Percentiles rank a stretch among this genome's conserved stretches.
These are phyloP conservation scores for Neodiprion pinetum DNA, from an alignment of 1,140 invertebrate species.

Conservation along the genomic window DNA sequence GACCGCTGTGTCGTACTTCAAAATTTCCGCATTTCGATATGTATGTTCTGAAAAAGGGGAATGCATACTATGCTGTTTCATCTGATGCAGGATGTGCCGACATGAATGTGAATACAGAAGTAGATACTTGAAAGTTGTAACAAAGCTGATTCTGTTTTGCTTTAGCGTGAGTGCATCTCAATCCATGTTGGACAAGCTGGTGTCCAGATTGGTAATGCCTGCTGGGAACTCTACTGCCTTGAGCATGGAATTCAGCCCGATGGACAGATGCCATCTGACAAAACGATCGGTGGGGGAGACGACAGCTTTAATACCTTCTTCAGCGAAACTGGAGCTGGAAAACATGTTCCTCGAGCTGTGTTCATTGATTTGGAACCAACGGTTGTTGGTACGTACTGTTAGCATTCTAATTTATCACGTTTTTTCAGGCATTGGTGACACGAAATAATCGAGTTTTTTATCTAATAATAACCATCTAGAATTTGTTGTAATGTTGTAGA, in stretches of 20 bases:
- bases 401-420: background rate
- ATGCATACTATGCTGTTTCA: too few species aligned
- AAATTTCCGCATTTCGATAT: too few species aligned
- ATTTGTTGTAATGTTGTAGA: conserved; percentile 44
- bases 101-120: too few species aligned
- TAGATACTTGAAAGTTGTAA: too few species aligned
- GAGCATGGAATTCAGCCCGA: conserved; percentile 82
- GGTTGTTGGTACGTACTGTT: conserved; percentile 73
- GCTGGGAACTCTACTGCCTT: conserved; percentile 84
- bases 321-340: conserved; percentile 79
- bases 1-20: too few species aligned
- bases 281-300: conserved; percentile 46
- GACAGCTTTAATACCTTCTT: conserved; percentile 67
- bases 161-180: conserved; percentile 74
- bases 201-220: conserved; percentile 85
- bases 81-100: too few species aligned
- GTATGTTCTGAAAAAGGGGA: too few species aligned
- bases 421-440: background rate
- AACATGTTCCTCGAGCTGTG: conserved; percentile 85
- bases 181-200: conserved; percentile 87
- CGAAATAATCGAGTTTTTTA: too few species aligned
- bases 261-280: conserved; percentile 64
- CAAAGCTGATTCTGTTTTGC: background rate
- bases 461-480: background rate
- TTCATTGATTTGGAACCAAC: conserved; percentile 90